Base-by-base conservation (phyloP, 1,140 invertebrate species). In the Bombus waltoni region DNA sequence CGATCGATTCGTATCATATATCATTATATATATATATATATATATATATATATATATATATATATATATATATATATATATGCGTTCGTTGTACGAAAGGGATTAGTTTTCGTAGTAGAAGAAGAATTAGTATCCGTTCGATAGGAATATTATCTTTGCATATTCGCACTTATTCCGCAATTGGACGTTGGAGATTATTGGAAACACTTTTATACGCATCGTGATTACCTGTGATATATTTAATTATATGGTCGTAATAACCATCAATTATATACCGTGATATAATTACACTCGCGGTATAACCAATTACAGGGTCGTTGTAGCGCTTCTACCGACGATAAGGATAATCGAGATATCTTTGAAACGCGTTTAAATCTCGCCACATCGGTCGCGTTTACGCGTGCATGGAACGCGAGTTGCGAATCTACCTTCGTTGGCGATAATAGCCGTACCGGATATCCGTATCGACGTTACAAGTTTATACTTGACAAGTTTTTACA, bases 381-480 rank as follows among this genome's bases (percentile, higher is more conserved):
- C 15, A 32, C 25, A 32, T 59, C 35, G 53, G 53, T n/a, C 22
- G 38, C 75, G 40, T 71, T 81, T 59, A 42, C 35, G 44, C 25
- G 47, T 25, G 44, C 47, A 18, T 81, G 32, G 68, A 53, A 75
- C 25, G n/a, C 47, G 70, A 83, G 35, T 72, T 81, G 47, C 57
- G 62, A 79, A 68, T 79, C 47, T 57, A 44, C n/a, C 87, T 87
- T 81, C 78, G 70, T 15, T 65, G 59, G 71, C 80, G 65, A 76
- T 82, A 83, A 86, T 32, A 38, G 57, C 59, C 59, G 65, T 75
- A 47, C 85, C 47, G 77, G 76, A 85, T 82, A 81, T 88, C 78
- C 68, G 65, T 75, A 65, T 42, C 68, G 82, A 70, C n/a, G 76
- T 88, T 81, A 77, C 53, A 70, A 81, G 53, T 35, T n/a, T n/a